Evolutionary conservation across 2,888 invertebrate species (phyloP), one percentile per base, ranked within the genome.

Genomic region (Dolomedes plantarius): DNA sequence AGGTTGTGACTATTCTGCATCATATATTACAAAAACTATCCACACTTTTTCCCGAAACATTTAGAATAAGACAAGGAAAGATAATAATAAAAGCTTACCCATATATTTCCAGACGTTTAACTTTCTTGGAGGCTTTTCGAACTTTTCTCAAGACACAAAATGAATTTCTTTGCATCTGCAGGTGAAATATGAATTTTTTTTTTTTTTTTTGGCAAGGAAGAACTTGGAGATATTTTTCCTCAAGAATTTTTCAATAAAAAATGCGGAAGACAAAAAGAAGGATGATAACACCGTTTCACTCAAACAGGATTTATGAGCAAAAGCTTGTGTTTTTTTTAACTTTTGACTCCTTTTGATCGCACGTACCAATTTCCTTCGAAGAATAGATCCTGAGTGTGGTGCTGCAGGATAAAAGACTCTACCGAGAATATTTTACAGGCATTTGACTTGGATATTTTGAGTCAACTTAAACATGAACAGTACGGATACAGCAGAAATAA

Each of bases 91-190:
- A n/a, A n/a, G 65, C 3, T 31, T 11, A 16, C 29, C 0, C 1
- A 3, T 23, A 56, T 19, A 13, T n/a, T 23, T 23, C 23, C 31
- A 65, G 9, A 11, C 65, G 13, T 29, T 65, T 65, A 29, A 65
- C 31, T 65, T 31, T 31, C 65, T 65, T 31, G 1, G 29, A 6
- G 5, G 16, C 13, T 29, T 65, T 31, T 29, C n/a, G 3, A 31
- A 46, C 28, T n/a, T 78, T 50, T 32, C 23, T 50, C 28, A 62
- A 71, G 5, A 23, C 46, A 56, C 74, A 69, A 82, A 82, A 82
- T 82, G 82, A 56, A 56, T 56, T 56, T 23, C 56, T 56, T 23
- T 23, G 23, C 23, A 56, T 56, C 23, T 56, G 1, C 56, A n/a
- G 23, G 56, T 56, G 23, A 56, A 56, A 56, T 56, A 56, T 56